A percentile compares a stretch with the other conserved stretches of the same genome.
These are phyloP conservation scores for Drosophila robusta DNA, from an alignment of 2,888 invertebrate genomes.

Conservation along the genomic window DNA sequence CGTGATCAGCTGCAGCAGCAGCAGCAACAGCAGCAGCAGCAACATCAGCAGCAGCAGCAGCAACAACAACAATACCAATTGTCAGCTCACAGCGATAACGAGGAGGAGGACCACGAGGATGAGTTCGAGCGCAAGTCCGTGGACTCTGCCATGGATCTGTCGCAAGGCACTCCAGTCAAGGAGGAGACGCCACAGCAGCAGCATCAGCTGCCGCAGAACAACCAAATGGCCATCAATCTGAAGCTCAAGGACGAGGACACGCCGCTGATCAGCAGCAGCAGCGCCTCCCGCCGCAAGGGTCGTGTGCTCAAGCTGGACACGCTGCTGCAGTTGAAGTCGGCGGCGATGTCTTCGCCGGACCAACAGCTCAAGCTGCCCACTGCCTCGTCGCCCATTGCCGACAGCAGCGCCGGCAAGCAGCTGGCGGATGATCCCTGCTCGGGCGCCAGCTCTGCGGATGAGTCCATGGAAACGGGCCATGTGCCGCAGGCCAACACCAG, in stretches of 20 bases:
- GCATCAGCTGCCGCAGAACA: constrained; percentile 34
- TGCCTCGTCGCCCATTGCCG: constrained; percentile 71
- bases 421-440: constrained; percentile 67
- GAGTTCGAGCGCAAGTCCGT: constrained; percentile 76
- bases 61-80: constrained; percentile 25
- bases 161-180: constrained; percentile 83
- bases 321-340: constrained; percentile 69
- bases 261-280: constrained; percentile 74
- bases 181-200: constrained; percentile 54
- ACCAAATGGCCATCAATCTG: constrained; percentile 68
- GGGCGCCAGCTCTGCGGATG: constrained; percentile 71
- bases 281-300: constrained; percentile 90
- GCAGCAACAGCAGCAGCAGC: constrained; percentile 63
- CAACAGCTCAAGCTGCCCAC: constrained; percentile 59
- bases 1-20: constrained; percentile 73
- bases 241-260: constrained; percentile 81
- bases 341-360: constrained; percentile 71
- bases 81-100: constrained; percentile 47
- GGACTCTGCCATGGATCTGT: constrained; percentile 84
- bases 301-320: constrained; percentile 92
- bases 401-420: constrained; percentile 50
- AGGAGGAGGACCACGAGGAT: constrained; percentile 68
- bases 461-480: constrained; percentile 67
- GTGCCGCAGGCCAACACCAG: constrained; percentile 72
- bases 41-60: constrained; percentile 48